phyloP scores from a whole-genome alignment of 2,797 vertebrate genomes.

The Perodicticus potto region DNA sequence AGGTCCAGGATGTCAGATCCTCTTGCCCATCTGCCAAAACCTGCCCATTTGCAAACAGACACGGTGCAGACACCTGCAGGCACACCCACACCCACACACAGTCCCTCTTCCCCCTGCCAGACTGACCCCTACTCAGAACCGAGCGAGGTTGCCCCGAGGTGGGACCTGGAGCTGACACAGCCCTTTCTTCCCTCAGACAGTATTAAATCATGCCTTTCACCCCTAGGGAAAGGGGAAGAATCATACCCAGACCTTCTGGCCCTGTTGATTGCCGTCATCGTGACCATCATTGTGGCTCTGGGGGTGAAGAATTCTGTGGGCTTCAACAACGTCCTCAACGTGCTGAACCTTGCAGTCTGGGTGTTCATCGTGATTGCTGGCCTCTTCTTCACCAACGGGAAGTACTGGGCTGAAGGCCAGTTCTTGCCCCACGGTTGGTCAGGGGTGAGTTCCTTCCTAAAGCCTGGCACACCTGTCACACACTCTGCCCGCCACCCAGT shows the following conservation, averaged over 20 bases:
- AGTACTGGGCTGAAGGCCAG: constrained; percentile 94
- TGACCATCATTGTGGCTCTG: constrained; percentile 93
- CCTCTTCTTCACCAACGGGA: constrained; percentile 93
- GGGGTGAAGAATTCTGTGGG: constrained; percentile 97
- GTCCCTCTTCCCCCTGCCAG: not conserved
- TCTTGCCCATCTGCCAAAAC: not conserved
- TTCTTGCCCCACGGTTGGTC: constrained; percentile 98
- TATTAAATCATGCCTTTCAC: constrained; percentile 34
- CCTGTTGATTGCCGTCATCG: constrained; percentile 93
- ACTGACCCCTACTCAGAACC: not conserved
- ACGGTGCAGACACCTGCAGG: not conserved
- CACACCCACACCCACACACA: not conserved
- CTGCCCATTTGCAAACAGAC: constrained; percentile 10
- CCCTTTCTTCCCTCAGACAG: not conserved
- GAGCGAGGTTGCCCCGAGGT: not conserved
- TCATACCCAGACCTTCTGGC: constrained; percentile 97
- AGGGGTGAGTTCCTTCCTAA: constrained; percentile 91
- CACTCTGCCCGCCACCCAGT: not conserved
- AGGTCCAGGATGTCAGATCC: not conserved
- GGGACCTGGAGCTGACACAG: not conserved
- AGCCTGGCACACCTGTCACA: not conserved
- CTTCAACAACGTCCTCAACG: constrained; percentile 96
- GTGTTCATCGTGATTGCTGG: constrained; percentile 96
- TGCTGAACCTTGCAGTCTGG: constrained; percentile 96
- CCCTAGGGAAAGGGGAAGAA: constrained; percentile 96